Evolutionary conservation across 2,888 invertebrate genomes (phyloP).

Genomic region (Cerceris ruficornis): DNA sequence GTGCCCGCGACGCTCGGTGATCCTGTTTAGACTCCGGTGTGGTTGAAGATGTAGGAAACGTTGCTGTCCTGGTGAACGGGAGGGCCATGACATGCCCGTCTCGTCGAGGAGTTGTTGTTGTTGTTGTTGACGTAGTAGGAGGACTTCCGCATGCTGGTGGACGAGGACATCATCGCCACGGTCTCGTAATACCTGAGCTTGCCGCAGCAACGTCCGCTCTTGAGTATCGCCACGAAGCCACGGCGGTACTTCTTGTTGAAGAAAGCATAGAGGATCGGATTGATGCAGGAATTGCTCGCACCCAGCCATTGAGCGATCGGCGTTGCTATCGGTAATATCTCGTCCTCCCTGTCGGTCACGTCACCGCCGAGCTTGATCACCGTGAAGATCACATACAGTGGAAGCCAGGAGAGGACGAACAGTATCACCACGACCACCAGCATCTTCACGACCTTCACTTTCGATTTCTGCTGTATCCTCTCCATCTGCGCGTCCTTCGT

Average conservation of each 20-base stretch:
- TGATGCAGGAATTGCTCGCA: conserved; percentile 96
- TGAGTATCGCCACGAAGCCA: conserved; percentile 94
- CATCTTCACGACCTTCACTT: conserved; percentile 98
- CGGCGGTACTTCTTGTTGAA: conserved; percentile 96
- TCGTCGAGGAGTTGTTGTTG: conserved; percentile 83
- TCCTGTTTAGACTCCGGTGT: conserved; percentile 87
- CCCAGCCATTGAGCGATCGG: conserved; percentile 97
- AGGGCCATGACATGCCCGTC: conserved; percentile 79
- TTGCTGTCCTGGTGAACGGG: conserved; percentile 84
- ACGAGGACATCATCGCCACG: conserved; percentile 92
- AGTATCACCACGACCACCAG: conserved; percentile 94
- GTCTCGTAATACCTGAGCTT: conserved; percentile 93
- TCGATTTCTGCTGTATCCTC: conserved; percentile 95
- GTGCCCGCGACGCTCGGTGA: background rate
- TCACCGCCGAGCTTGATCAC: conserved; percentile 90
- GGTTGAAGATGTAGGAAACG: conserved; percentile 87
- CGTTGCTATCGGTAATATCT: conserved; percentile 90
- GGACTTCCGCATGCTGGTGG: conserved; percentile 92
- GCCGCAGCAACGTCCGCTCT: conserved; percentile 93
- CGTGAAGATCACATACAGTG: conserved; percentile 94
- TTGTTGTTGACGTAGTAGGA: conserved; percentile 90
- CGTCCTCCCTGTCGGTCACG: conserved; percentile 90
- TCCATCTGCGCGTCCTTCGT: conserved; percentile 96
- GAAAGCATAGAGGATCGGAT: conserved; percentile 96
- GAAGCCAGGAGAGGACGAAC: conserved; percentile 97